A percentile compares a stretch with the other conserved stretches of the same genome.
phyloP scores from a whole-genome alignment of 2,113 vertebrate species.

The Siniperca chuatsi region DNA sequence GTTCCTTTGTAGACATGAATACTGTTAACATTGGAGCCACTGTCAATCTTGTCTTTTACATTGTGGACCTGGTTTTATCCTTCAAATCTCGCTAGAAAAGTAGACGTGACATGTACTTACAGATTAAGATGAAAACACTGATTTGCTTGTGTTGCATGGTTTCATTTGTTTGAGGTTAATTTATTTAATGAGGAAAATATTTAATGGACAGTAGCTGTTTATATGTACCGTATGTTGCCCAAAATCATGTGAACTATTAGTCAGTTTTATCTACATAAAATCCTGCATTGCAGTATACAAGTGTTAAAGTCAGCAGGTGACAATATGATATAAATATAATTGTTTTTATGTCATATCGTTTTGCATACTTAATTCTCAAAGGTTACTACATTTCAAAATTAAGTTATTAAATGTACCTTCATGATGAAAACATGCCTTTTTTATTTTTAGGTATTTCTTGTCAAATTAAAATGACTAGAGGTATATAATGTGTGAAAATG shows the following conservation, averaged over 20 bases:
- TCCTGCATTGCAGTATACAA: background rate
- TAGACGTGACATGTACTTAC: no score
- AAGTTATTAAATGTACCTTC: background rate
- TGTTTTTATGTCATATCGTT: background rate
- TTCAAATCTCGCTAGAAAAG: conserved; percentile 41
- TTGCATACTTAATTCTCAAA: background rate
- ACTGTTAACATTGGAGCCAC: conserved; percentile 77
- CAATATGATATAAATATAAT: no score
- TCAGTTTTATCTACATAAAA: background rate
- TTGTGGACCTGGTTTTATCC: conserved; percentile 81
- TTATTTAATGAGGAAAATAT: background rate
- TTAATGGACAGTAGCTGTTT: background rate
- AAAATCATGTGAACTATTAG: background rate
- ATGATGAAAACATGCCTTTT: background rate
- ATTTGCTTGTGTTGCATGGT: background rate
- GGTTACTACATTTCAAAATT: background rate
- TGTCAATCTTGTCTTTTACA: conserved; percentile 83
- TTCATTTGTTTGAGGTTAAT: background rate
- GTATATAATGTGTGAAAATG: no score
- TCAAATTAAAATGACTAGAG: background rate
- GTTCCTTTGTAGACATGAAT: conserved; percentile 47
- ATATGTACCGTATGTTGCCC: background rate
- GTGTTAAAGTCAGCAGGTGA: background rate
- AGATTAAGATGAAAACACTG: background rate
- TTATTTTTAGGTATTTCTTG: background rate